These are phyloP conservation scores for Agonopterix subpropinquella DNA, from an alignment of 2,888 invertebrate species.

Conservation along the genomic window DNA sequence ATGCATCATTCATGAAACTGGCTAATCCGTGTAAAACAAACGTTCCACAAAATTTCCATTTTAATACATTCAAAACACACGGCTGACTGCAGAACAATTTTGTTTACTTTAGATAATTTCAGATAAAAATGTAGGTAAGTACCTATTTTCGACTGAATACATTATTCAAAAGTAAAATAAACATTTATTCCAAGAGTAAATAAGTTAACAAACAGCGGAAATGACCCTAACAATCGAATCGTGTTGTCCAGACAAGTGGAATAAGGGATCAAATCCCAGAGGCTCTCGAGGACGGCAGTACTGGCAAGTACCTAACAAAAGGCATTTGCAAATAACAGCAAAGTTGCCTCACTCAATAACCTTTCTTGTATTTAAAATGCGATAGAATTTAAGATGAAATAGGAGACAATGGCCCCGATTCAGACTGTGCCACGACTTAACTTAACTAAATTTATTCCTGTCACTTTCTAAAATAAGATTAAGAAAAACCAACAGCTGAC, in stretches of 20 bases:
- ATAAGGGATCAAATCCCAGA: slow-evolving; percentile 34
- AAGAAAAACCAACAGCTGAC: too few species aligned
- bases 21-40: too few species aligned
- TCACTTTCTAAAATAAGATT: too few species aligned
- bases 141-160: neutral
- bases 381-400: too few species aligned
- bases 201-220: slow-evolving; percentile 6
- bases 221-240: slow-evolving; percentile 9
- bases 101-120: too few species aligned
- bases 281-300: slow-evolving; percentile 32
- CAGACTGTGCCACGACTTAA: too few species aligned
- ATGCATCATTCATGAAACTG: too few species aligned
- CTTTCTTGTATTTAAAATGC: neutral
- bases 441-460: too few species aligned
- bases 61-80: neutral
- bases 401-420: too few species aligned
- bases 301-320: slow-evolving; percentile 30
- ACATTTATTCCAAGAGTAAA: slow-evolving; percentile 1
- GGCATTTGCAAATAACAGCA: slow-evolving; percentile 37
- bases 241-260: slow-evolving; percentile 30
- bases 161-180: slow-evolving; percentile 2
- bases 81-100: too few species aligned
- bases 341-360: neutral
- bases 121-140: neutral
- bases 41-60: neutral